Conservation (phyloP, 2,797 vertebrate species). For the Melanotaenia parkinsoni region DNA sequence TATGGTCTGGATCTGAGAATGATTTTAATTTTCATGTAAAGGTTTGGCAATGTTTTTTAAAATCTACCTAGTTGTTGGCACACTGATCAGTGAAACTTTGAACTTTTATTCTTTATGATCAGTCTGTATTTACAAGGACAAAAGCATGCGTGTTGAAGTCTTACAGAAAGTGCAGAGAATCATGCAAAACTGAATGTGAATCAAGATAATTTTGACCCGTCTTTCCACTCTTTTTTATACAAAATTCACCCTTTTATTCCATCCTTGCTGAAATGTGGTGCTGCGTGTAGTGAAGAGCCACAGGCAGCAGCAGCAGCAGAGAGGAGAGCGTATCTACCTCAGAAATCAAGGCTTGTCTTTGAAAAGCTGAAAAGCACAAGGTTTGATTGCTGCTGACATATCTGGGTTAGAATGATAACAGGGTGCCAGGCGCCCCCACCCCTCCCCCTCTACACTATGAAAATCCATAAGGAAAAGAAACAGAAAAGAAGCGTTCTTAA, state of each 20-base stretch:
- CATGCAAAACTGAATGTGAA: constrained; percentile 1
- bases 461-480: constrained; percentile 53
- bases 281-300: constrained; percentile 34
- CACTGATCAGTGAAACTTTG: background rate
- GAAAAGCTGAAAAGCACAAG: constrained; percentile 67
- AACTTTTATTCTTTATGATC: background rate
- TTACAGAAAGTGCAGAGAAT: background rate
- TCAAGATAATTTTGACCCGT: background rate
- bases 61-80: background rate
- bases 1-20: constrained; percentile 1
- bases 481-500: constrained; percentile 20
- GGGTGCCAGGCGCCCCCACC: constrained; percentile 46
- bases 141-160: background rate
- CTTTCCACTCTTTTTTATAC: background rate
- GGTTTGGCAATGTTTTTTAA: constrained; percentile 6
- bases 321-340: constrained; percentile 55
- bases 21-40: constrained; percentile 16
- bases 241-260: background rate
- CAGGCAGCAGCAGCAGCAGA: constrained; percentile 43
- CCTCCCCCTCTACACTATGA: constrained; percentile 24
- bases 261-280: constrained; percentile 14
- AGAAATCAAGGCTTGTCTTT: constrained; percentile 70
- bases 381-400: constrained; percentile 75
- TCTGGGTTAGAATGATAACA: constrained; percentile 77
- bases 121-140: background rate